Evolutionary conservation across 2,888 invertebrate genomes (phyloP).

Genomic region (Synanthedon formicaeformis): DNA sequence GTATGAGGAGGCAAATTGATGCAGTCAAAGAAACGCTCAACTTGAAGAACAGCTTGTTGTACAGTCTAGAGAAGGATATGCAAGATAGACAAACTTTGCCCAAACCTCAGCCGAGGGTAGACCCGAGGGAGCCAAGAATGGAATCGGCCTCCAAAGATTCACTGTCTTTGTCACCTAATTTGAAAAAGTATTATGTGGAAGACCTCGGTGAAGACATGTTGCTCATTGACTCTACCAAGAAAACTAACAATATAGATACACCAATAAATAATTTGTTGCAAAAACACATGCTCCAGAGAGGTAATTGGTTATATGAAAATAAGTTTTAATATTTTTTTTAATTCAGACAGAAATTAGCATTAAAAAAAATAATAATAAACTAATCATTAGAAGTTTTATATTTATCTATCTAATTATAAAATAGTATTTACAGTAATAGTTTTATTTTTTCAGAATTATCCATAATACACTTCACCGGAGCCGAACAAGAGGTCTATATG

Average conservation of each 20-base stretch:
- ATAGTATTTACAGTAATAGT: background rate
- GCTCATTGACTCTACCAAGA: conserved; percentile 51
- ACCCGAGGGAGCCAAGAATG: conserved; percentile 33
- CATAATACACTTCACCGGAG: conserved; percentile 57
- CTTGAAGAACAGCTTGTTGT: conserved; percentile 18
- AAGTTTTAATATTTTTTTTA: background rate
- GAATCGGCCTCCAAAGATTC: conserved; percentile 14
- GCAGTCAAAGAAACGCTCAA: conserved; percentile 44
- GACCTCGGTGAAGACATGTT: conserved; percentile 52
- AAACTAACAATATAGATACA: conserved; percentile 30
- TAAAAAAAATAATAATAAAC: background rate
- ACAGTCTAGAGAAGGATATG: conserved; percentile 22
- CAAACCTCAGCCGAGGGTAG: conserved; percentile 19
- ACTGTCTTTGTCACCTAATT: conserved; percentile 19
- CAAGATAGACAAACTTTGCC: conserved; percentile 31
- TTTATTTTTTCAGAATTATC: conserved; percentile 38
- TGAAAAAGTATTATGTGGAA: conserved; percentile 45
- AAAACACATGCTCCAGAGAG: conserved; percentile 33
- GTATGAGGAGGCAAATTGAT: conserved; percentile 50
- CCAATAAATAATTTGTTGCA: conserved; percentile 4
- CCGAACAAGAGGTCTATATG: conserved; percentile 33
- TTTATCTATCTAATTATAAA: background rate
- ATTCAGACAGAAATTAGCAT: background rate
- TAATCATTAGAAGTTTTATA: background rate
- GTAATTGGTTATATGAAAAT: conserved; percentile 12